phyloP scores from a whole-genome alignment of 2,888 invertebrate species.

The Cantharis rustica region DNA sequence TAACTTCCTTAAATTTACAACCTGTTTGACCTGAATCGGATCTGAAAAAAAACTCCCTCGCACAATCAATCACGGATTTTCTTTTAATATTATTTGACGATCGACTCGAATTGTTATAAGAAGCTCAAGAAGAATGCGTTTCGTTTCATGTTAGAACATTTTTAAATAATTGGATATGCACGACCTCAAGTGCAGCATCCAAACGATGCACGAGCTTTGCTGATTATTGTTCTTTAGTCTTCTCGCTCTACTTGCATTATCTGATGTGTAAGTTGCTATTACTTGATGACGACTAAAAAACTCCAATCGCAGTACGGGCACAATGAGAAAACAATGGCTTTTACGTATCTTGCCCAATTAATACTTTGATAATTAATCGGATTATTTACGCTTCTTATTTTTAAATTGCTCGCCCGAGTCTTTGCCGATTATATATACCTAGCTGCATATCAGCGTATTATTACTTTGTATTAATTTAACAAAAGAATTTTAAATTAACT shows the following conservation, averaged over 20 bases:
- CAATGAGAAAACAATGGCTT: slow-evolving; percentile 36
- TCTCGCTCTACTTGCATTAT: slow-evolving; percentile 35
- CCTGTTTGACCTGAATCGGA: neutral
- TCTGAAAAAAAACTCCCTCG: neutral
- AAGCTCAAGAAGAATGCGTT: slow-evolving; percentile 26
- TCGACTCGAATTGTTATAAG: neutral
- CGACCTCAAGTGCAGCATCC: slow-evolving; percentile 32
- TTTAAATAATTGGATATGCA: slow-evolving; percentile 31
- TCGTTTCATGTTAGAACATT: slow-evolving; percentile 12
- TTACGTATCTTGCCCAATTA: slow-evolving; percentile 36
- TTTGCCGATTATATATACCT: neutral
- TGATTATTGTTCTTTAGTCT: slow-evolving; percentile 36
- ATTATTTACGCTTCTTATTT: slow-evolving; percentile 36
- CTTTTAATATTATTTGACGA: neutral
- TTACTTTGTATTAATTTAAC: neutral
- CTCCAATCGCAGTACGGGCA: slow-evolving; percentile 1
- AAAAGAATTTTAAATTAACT: neutral
- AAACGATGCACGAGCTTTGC: slow-evolving; percentile 35
- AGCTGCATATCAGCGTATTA: neutral
- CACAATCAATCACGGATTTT: neutral
- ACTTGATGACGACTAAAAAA: slow-evolving; percentile 15
- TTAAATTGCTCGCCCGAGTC: slow-evolving; percentile 31
- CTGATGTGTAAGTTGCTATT: slow-evolving; percentile 35
- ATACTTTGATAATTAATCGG: slow-evolving; percentile 36
- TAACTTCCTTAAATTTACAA: neutral